These are phyloP conservation scores for Vanessa cardui DNA, from an alignment of 2,888 invertebrate species.

Conservation along the genomic window DNA sequence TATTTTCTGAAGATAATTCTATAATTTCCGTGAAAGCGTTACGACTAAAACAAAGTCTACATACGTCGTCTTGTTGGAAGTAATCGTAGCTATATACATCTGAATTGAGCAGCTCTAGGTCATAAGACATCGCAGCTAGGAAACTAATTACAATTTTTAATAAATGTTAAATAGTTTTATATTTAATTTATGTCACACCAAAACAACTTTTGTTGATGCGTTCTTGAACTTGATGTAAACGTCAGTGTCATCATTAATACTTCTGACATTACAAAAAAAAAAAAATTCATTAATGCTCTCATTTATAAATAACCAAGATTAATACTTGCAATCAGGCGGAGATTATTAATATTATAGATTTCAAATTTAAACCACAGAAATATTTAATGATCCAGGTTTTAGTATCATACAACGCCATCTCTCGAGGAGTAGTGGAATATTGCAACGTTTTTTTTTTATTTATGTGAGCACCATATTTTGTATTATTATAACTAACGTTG, in stretches of 20 bases:
- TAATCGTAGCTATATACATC: constrained; percentile 61
- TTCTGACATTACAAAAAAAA: too few relatives aligned
- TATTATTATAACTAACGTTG: too few relatives aligned
- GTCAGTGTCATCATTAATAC: constrained; percentile 8
- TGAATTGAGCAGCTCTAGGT: constrained; percentile 18
- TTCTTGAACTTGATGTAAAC: background rate
- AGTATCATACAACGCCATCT: constrained; percentile 7
- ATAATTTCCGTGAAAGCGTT: constrained; percentile 50
- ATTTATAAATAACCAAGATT: too few relatives aligned
- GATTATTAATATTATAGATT: too few relatives aligned
- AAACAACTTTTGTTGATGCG: constrained; percentile 27
- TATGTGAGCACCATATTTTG: too few relatives aligned
- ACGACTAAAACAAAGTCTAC: constrained; percentile 66
- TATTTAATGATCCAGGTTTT: too few relatives aligned
- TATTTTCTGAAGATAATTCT: constrained; percentile 29
- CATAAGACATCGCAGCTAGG: constrained; percentile 16
- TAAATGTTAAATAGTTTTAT: background rate
- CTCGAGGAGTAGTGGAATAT: background rate
- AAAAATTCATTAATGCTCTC: too few relatives aligned
- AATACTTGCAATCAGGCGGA: too few relatives aligned
- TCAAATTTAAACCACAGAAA: too few relatives aligned
- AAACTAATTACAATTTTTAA: constrained; percentile 6
- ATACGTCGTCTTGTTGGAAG: constrained; percentile 62
- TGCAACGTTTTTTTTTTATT: too few relatives aligned
- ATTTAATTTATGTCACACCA: background rate